phyloP scores from a whole-genome alignment of 2,888 invertebrate species.

The Plagodis pulveraria region DNA sequence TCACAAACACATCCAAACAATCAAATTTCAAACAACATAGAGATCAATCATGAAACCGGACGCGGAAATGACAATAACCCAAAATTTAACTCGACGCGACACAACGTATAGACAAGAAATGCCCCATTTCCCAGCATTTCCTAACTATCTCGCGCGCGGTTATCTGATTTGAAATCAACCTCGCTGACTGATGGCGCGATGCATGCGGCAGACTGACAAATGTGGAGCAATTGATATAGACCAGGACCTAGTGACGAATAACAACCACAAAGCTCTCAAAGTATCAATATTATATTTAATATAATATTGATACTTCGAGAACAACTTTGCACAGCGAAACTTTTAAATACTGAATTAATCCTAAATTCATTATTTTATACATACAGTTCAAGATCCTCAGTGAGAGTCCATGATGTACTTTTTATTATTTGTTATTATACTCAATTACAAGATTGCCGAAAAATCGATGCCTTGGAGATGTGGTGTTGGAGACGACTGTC shows the following conservation, averaged over 20 bases:
- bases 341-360: too few relatives aligned
- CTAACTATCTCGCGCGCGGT: slow-evolving; percentile 11
- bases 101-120: slow-evolving; percentile 13
- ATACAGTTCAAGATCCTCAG: too few relatives aligned
- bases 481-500: too few relatives aligned
- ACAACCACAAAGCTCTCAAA: too few relatives aligned
- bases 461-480: too few relatives aligned
- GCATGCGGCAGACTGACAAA: slow-evolving; percentile 45
- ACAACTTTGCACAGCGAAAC: too few relatives aligned
- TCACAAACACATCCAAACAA: background rate
- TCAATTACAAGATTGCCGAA: too few relatives aligned
- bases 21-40: background rate
- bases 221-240: slow-evolving; percentile 34
- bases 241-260: slow-evolving; percentile 1
- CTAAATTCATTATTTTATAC: too few relatives aligned
- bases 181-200: slow-evolving; percentile 54
- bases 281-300: too few relatives aligned
- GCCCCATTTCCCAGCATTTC: slow-evolving; percentile 13
- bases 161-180: slow-evolving; percentile 39
- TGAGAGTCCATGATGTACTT: too few relatives aligned
- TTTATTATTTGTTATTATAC: too few relatives aligned
- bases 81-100: slow-evolving; percentile 9
- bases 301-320: too few relatives aligned
- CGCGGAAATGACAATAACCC: slow-evolving; percentile 6
- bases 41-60: slow-evolving; percentile 16